Percentiles rank a stretch among this genome's conserved stretches.
Conservation (phyloP, 2,888 invertebrate genomes). For the Augiades crinisus region DNA sequence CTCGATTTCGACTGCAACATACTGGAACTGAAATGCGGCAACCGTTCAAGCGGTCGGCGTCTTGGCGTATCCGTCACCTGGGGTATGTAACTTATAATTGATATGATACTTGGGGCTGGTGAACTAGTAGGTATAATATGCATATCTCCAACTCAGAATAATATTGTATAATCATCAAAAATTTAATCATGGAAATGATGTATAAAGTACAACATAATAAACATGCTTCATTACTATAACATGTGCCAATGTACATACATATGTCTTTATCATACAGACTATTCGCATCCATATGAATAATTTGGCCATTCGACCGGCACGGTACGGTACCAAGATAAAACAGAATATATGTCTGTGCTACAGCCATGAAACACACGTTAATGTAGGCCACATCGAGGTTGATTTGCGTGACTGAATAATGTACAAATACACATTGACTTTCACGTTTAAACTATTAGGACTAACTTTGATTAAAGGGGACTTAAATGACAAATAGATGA, state of each 20-base stretch:
- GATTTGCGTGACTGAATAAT: slow-evolving; percentile 17
- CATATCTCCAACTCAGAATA: too few species aligned
- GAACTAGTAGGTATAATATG: too few species aligned
- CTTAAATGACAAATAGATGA: slow-evolving; percentile 14
- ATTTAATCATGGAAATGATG: not conserved
- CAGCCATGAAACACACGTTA: slow-evolving; percentile 10
- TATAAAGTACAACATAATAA: not conserved
- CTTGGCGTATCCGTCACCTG: too few species aligned
- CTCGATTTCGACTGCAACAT: too few species aligned
- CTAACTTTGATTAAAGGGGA: slow-evolving; percentile 17
- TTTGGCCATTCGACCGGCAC: slow-evolving; percentile 11
- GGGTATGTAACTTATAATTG: too few species aligned
- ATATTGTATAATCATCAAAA: too few species aligned
- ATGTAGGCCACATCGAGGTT: slow-evolving; percentile 11
- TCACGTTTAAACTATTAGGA: slow-evolving; percentile 15
- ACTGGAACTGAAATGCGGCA: too few species aligned
- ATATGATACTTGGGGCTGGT: too few species aligned
- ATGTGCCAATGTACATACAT: not conserved
- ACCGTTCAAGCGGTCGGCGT: too few species aligned
- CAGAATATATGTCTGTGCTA: slow-evolving; percentile 13
- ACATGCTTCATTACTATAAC: not conserved
- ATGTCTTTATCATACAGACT: slow-evolving; percentile 3
- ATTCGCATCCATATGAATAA: slow-evolving; percentile 18
- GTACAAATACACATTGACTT: slow-evolving; percentile 16
- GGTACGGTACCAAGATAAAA: slow-evolving; percentile 14